These are phyloP conservation scores for Ephestia elutella DNA, from an alignment of 1,140 invertebrate genomes.

Conservation along the genomic window DNA sequence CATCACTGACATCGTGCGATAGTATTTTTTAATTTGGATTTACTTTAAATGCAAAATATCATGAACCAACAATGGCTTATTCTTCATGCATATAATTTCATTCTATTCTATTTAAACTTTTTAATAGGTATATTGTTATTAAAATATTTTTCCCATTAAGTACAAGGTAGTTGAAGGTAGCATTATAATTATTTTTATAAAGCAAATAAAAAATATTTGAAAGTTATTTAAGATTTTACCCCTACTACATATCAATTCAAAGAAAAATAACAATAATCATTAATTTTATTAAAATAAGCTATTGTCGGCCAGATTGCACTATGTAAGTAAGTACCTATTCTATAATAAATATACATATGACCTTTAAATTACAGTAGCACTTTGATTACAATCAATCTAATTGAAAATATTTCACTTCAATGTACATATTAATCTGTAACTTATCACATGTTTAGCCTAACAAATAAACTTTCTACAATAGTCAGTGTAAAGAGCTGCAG, in stretches of 20 bases:
- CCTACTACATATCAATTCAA: too few relatives aligned
- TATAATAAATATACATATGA: conserved; percentile 28
- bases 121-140: too few relatives aligned
- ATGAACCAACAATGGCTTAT: not conserved
- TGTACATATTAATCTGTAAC: conserved; percentile 46
- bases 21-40: conserved; percentile 31
- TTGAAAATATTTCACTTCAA: conserved; percentile 52
- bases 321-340: conserved; percentile 21
- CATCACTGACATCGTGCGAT: conserved; percentile 39
- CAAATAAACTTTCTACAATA: conserved; percentile 63
- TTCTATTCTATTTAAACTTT: not conserved
- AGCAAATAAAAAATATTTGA: too few relatives aligned
- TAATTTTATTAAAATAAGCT: not conserved
- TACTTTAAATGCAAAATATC: conserved; percentile 26
- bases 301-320: conserved; percentile 15
- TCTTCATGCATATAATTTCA: not conserved
- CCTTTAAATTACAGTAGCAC: conserved; percentile 37
- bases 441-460: conserved; percentile 62
- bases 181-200: too few relatives aligned
- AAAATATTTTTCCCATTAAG: not conserved
- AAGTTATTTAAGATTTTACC: too few relatives aligned
- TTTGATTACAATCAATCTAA: conserved; percentile 35
- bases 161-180: too few relatives aligned
- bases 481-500: conserved; percentile 73
- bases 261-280: not conserved